Percentiles rank a stretch among this genome's conserved stretches.
Conservation (phyloP, 2,888 invertebrate species). For the Cantharis lateralis region DNA sequence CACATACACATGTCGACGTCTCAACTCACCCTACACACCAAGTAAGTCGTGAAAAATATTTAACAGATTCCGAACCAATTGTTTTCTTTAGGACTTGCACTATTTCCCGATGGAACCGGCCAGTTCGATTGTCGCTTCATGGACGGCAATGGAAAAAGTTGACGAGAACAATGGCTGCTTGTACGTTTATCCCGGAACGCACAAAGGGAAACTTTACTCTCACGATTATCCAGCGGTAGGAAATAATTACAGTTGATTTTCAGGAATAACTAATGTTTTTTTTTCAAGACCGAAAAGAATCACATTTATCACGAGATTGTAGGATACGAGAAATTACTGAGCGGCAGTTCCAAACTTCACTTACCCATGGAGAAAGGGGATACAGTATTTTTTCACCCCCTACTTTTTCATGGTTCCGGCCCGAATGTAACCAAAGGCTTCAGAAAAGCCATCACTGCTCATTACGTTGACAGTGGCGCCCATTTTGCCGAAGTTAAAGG, state of each 20-base stretch:
- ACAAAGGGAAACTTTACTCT: conserved; percentile 62
- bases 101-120: conserved; percentile 87
- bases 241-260: conserved; percentile 45
- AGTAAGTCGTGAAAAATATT: conserved; percentile 55
- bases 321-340: conserved; percentile 54
- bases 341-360: conserved; percentile 55
- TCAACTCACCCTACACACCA: conserved; percentile 72
- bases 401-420: conserved; percentile 83
- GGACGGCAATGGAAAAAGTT: conserved; percentile 85
- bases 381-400: conserved; percentile 84
- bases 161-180: conserved; percentile 78
- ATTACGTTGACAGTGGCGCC: conserved; percentile 76
- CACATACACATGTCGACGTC: conserved; percentile 69
- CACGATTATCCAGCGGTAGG: conserved; percentile 75
- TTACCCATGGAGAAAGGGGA: conserved; percentile 83
- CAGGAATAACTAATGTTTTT: background rate
- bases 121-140: conserved; percentile 75
- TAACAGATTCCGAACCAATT: background rate
- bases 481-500: conserved; percentile 70
- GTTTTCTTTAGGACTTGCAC: conserved; percentile 70
- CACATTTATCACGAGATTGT: conserved; percentile 71
- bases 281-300: conserved; percentile 57
- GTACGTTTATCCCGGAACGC: conserved; percentile 77
- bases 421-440: conserved; percentile 71
- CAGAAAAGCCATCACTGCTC: conserved; percentile 81